Base-by-base conservation (phyloP, 2,113 vertebrate genomes). In the Trogon surrucura region DNA sequence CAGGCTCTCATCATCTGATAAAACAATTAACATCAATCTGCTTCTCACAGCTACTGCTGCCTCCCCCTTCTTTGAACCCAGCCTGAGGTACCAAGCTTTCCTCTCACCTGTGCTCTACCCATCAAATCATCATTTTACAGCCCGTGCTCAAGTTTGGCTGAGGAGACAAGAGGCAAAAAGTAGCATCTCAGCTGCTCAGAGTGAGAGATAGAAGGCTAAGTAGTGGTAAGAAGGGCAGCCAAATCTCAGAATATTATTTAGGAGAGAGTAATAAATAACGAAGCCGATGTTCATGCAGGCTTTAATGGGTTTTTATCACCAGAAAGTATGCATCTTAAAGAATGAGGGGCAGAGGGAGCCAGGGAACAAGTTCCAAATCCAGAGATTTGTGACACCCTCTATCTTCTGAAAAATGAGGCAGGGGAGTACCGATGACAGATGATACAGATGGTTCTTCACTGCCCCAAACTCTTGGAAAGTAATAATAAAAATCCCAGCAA, bases 191-290 rank as follows among this genome's bases (percentile, higher is more conserved):
- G 56, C 64, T 12, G 30, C 62, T 72, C 34, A 10, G 45, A 70
- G 62, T 5, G 56, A 93, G 78, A 34, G 78, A 70, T 15, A 64
- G 87, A 61, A 82, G 45, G 72, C 14, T 44, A 75, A 67, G 50
- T 30, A 71, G 80, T 77, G 38, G 67, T 72, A 80, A 77, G 60
- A 50, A 86, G 84, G 66, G 71, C 88, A 91, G 95, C 81, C 96
- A 88, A 73, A 74, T 18, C 57, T 45, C 65, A 17, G 81, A 58
- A 19, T 47, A 50, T 67, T 72, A 72, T 85, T 70, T 29, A 85
- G 78, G 75, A 75, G 66, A 22, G 61, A 56, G 71, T 34, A 91
- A 94, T 95, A 93, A 97, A 95, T 95, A 93, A 78, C 44, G 14
- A 30, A 47, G 41, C 10, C 77, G 36, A 3, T 8, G 38, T 6